phyloP scores from a whole-genome alignment of 2,888 invertebrate species.

The Troides aeacus region DNA sequence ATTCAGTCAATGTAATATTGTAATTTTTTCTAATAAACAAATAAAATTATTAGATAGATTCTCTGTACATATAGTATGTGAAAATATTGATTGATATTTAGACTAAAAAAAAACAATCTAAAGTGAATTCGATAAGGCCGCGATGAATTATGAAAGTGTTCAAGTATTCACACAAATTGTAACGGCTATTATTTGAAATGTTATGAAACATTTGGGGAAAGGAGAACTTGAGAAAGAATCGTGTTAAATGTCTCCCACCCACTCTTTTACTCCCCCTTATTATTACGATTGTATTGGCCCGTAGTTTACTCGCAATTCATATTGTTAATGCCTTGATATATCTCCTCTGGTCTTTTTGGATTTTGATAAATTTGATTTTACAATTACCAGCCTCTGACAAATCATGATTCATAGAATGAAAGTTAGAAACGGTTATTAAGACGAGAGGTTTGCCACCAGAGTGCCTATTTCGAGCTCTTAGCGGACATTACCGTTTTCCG shows the following conservation, averaged over 20 bases:
- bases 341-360: too few species aligned
- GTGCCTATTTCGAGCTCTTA: too few species aligned
- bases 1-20: not conserved
- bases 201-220: constrained; percentile 57
- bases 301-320: constrained; percentile 34
- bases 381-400: too few species aligned
- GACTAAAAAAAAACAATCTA: constrained; percentile 13
- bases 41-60: not conserved
- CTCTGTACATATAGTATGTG: constrained; percentile 10
- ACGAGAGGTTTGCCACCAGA: not conserved
- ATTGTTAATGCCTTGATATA: too few species aligned
- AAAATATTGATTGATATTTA: constrained; percentile 25
- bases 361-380: too few species aligned
- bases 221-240: constrained; percentile 56
- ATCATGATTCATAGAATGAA: too few species aligned
- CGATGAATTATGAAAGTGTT: constrained; percentile 32
- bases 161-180: constrained; percentile 31
- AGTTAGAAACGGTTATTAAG: too few species aligned
- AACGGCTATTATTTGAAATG: constrained; percentile 25
- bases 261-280: constrained; percentile 50
- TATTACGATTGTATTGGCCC: constrained; percentile 45
- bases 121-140: constrained; percentile 28
- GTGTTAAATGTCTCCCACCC: constrained; percentile 35
- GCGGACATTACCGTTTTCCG: constrained; percentile 17
- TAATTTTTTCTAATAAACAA: not conserved